A percentile compares a stretch with the other conserved stretches of the same genome.
phyloP scores from a whole-genome alignment of 2,888 invertebrate genomes.

The Amiota mariae region DNA sequence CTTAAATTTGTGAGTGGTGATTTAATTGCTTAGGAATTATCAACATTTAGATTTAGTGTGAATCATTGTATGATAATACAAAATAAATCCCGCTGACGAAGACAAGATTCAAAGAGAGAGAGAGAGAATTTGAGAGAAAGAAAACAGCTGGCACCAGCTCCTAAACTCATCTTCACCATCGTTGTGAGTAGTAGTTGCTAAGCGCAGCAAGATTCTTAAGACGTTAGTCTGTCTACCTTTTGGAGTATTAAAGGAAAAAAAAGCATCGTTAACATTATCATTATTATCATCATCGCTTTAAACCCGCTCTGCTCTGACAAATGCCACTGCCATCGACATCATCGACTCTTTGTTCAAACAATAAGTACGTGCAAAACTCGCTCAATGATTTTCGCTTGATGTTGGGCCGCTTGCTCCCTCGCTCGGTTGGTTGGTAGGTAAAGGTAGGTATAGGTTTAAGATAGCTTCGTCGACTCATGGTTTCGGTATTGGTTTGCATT shows the following conservation, averaged over 20 bases:
- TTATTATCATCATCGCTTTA: too few species aligned
- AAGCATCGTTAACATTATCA: not conserved
- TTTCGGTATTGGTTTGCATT: conserved; percentile 11
- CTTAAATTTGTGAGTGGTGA: not conserved
- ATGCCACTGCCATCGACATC: conserved; percentile 9
- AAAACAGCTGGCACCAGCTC: conserved; percentile 14
- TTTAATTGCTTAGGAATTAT: not conserved
- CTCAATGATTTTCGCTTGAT: too few species aligned
- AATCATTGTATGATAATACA: conserved; percentile 49
- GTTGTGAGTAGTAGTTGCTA: conserved; percentile 33
- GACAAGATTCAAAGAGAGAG: not conserved
- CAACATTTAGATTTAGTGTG: conserved; percentile 33
- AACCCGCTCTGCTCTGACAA: not conserved
- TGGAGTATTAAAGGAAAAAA: not conserved
- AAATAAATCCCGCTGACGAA: conserved; percentile 5
- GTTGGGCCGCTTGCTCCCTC: too few species aligned
- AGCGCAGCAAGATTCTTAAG: conserved; percentile 16
- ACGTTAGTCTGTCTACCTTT: conserved; percentile 19
- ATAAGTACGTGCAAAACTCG: conserved; percentile 6
- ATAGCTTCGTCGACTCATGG: not conserved
- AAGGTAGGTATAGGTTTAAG: not conserved
- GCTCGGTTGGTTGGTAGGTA: too few species aligned
- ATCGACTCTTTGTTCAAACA: conserved; percentile 20
- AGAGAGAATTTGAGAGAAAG: conserved; percentile 21
- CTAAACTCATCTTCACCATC: conserved; percentile 38